phyloP scores from a whole-genome alignment of 2,888 invertebrate species.

The Lordiphosa fenestrarum region DNA sequence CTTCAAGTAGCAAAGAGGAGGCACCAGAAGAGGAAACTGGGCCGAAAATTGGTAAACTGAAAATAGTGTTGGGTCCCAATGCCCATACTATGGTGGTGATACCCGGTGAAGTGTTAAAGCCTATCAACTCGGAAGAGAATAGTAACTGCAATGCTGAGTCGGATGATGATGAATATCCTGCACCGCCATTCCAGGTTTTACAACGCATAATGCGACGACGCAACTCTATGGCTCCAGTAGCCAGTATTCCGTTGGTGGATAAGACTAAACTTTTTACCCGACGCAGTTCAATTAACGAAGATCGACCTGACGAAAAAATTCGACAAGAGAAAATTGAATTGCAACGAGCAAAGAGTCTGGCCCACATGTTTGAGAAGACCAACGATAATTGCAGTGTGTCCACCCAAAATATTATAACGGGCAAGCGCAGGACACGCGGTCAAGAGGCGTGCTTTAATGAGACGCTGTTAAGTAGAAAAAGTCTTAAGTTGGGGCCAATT shows the following conservation, averaged over 20 bases:
- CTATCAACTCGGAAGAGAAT: neutral
- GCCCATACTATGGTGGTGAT: slow-evolving; percentile 35
- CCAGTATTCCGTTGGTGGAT: slow-evolving; percentile 61
- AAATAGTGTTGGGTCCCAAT: slow-evolving; percentile 43
- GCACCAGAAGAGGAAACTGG: neutral
- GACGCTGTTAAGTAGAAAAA: slow-evolving; percentile 41
- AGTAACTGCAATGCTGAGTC: neutral
- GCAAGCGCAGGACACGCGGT: slow-evolving; percentile 72
- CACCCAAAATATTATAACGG: slow-evolving; percentile 76
- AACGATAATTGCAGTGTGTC: slow-evolving; percentile 76
- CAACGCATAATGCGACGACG: slow-evolving; percentile 35
- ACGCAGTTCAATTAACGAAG: slow-evolving; percentile 61
- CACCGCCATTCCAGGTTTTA: neutral
- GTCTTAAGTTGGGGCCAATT: slow-evolving; percentile 37
- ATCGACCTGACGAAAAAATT: slow-evolving; percentile 26
- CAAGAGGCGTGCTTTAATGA: slow-evolving; percentile 67
- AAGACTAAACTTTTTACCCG: slow-evolving; percentile 43
- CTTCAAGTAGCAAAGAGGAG: neutral
- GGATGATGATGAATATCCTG: neutral
- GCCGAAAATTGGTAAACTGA: slow-evolving; percentile 39
- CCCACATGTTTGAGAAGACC: slow-evolving; percentile 64
- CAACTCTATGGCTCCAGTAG: slow-evolving; percentile 58
- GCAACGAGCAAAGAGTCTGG: slow-evolving; percentile 41
- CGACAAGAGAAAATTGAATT: slow-evolving; percentile 7
- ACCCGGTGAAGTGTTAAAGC: neutral